Conservation (phyloP, 2,113 vertebrate genomes). For the Scytalopus superciliaris region DNA sequence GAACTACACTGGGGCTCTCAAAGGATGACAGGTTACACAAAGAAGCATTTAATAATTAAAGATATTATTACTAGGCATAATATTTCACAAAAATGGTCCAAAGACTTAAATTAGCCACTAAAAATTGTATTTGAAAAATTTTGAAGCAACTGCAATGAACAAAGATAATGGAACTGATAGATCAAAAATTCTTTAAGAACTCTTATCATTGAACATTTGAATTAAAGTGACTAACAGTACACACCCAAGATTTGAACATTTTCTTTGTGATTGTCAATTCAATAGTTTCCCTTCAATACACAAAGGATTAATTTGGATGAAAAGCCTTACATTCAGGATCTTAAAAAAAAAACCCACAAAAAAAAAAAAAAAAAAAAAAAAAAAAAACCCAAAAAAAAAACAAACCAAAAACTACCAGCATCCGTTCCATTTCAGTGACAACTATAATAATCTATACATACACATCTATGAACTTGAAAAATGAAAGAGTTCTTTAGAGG, state of each 20-base stretch:
- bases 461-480: neutral
- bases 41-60: neutral
- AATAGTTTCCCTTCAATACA: neutral
- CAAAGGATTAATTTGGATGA: neutral
- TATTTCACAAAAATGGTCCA: neutral
- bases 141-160: neutral
- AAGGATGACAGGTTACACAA: neutral
- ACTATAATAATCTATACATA: neutral
- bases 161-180: neutral
- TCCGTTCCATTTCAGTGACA: neutral
- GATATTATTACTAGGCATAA: neutral
- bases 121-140: neutral
- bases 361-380: neutral
- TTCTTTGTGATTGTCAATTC: neutral
- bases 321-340: neutral
- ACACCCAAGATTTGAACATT: neutral
- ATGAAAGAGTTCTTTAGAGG: neutral
- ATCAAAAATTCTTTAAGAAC: neutral
- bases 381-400: neutral
- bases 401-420: neutral
- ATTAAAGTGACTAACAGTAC: neutral
- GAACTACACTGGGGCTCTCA: neutral
- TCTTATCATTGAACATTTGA: neutral
- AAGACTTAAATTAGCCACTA: neutral
- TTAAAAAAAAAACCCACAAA: neutral